These are phyloP conservation scores for Synanthedon myopaeformis DNA, from an alignment of 2,888 invertebrate species.

Conservation along the genomic window DNA sequence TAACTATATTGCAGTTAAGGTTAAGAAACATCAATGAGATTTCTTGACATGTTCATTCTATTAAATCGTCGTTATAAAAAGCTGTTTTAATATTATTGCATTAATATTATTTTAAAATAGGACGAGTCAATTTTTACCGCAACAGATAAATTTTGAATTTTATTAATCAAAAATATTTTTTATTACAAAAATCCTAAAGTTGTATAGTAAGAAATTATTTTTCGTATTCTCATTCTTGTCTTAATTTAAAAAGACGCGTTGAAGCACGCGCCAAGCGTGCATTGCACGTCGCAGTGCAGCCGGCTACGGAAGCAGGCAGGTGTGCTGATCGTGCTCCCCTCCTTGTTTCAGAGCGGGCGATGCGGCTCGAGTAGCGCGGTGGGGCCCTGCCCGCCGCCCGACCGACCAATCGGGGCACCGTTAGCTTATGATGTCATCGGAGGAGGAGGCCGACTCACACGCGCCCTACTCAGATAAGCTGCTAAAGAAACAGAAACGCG, in stretches of 20 bases:
- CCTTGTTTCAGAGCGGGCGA: slow-evolving; percentile 65
- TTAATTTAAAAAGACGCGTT: not conserved
- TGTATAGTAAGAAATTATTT: too few relatives aligned
- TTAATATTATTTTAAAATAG: too few relatives aligned
- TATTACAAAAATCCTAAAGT: too few relatives aligned
- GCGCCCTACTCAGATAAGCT: slow-evolving; percentile 94
- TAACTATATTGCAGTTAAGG: too few relatives aligned
- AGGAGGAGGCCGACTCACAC: slow-evolving; percentile 94
- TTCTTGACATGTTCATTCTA: too few relatives aligned
- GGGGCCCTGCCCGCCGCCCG: slow-evolving; percentile 72
- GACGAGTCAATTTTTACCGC: too few relatives aligned
- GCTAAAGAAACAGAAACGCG: slow-evolving; percentile 93
- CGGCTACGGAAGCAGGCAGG: slow-evolving; percentile 31
- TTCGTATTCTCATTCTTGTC: not conserved
- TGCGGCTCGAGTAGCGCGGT: slow-evolving; percentile 64
- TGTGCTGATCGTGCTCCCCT: slow-evolving; percentile 56
- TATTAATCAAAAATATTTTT: too few relatives aligned
- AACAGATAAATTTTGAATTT: too few relatives aligned
- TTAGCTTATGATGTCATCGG: slow-evolving; percentile 96
- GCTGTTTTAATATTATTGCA: too few relatives aligned
- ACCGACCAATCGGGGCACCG: slow-evolving; percentile 84
- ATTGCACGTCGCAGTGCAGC: slow-evolving; percentile 19
- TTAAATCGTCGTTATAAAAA: too few relatives aligned
- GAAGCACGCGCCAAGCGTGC: slow-evolving; percentile 12
- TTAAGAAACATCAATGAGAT: too few relatives aligned